A percentile compares a stretch with the other conserved stretches of the same genome.
Evolutionary conservation across 2,113 vertebrate genomes (phyloP).

Genomic region (Megaleporinus macrocephalus): DNA sequence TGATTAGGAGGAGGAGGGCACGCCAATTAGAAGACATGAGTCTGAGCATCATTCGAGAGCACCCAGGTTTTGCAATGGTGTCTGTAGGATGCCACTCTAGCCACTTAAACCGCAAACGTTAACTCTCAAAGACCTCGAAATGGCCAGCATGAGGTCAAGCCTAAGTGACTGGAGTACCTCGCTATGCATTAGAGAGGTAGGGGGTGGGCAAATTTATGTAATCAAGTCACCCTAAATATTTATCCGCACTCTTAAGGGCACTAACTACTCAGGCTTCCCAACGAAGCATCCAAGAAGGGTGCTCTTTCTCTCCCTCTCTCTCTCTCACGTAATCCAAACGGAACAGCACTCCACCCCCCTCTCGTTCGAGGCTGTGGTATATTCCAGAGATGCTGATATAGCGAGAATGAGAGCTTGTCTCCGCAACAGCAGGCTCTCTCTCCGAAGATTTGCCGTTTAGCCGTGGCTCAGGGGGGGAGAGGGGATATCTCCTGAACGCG

Average conservation of each 20-base stretch:
- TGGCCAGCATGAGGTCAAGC: not conserved
- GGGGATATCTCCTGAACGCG: slow-evolving; percentile 36
- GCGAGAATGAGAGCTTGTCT: slow-evolving; percentile 70
- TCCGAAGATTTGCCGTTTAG: slow-evolving; percentile 44
- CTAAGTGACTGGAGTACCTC: not conserved
- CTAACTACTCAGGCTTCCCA: slow-evolving; percentile 1
- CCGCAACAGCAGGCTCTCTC: slow-evolving; percentile 64
- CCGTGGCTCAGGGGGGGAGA: slow-evolving; percentile 33
- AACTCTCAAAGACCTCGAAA: not conserved
- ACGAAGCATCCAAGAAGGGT: not conserved
- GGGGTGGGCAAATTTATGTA: not conserved
- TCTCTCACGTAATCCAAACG: not conserved
- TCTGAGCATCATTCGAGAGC: not conserved
- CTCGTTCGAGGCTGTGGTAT: slow-evolving; percentile 72
- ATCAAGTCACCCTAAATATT: slow-evolving; percentile 3
- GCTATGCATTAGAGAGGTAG: not conserved
- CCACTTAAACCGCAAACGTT: not conserved
- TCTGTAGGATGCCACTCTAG: not conserved
- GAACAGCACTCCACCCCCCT: slow-evolving; percentile 72
- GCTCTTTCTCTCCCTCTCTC: not conserved
- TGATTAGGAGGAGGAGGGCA: not conserved
- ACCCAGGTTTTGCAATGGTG: not conserved
- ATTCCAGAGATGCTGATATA: slow-evolving; percentile 77
- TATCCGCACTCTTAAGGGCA: not conserved
- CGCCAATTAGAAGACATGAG: not conserved